Evolutionary conservation across 1,140 invertebrate genomes (phyloP), one percentile per base, ranked within the genome.

Genomic region (Orussus abietinus): DNA sequence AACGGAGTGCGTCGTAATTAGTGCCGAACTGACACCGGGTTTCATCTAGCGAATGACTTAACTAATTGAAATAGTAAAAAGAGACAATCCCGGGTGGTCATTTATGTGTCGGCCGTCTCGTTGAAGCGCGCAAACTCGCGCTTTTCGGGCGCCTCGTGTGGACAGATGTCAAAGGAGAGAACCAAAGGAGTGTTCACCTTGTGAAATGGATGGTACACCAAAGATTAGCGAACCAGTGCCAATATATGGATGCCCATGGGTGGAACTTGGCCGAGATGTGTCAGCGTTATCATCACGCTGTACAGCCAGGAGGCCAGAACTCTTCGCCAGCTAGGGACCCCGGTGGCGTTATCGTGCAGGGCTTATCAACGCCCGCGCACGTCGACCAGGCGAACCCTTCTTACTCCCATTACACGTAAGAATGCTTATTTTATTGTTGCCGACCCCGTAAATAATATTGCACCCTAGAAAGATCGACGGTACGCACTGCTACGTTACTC

Each of bases 201-300:
- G 62, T 69, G 68, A 71, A 68, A 71, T 71, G 68, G 68, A 71
- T 68, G 68, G 57, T 69, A 62, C 56, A 59, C 57, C 62, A 61
- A 55, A 36, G 20, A 53, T 58, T 45, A 62, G 53, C 58, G 64
- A 64, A 64, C 57, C 60, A 67, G 61, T 64, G 52, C 47, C 62
- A 66, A 72, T 74, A 74, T 74, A 74, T 74, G 70, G 70, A 72
- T 69, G 66, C 70, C 66, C 70, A 74, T 72, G 70, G 69, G 53
- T 74, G 70, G 70, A 74, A 74, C 56, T 71, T 74, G 70, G 69
- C 70, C 69, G 70, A 74, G 57, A 74, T 74, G 70, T 74, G 70
- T 66, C 70, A 74, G 66, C 70, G 70, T 51, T 74, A 74, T 58
- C 70, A 74, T 62, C 69, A 72, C 55, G 65, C 62, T 59, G 60